Conservation (phyloP, 2,797 vertebrate species). For the Steatocranus sp. region DNA sequence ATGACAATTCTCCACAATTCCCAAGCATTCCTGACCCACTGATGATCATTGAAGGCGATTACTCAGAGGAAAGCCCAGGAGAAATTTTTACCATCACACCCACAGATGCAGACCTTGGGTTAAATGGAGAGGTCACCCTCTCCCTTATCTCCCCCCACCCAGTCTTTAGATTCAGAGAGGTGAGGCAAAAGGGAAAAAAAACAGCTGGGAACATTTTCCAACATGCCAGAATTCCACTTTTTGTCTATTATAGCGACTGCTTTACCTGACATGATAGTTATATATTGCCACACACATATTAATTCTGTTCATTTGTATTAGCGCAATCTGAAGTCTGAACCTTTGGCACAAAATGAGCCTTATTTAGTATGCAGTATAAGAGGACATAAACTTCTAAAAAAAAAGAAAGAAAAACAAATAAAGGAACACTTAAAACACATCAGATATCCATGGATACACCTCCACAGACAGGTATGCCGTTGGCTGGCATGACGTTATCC, state of each 20-base stretch:
- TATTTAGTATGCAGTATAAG: not conserved
- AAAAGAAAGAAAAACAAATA: not conserved
- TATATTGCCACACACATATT: not conserved
- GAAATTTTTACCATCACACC: constrained; percentile 44
- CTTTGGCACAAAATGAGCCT: not conserved
- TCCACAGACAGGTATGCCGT: not conserved
- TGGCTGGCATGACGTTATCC: rapidly evolving
- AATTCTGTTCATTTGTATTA: not conserved
- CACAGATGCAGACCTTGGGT: constrained; percentile 70
- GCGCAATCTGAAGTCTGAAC: not conserved
- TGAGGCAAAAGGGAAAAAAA: constrained; percentile 4
- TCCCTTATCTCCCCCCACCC: constrained; percentile 46
- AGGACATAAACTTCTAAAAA: not conserved
- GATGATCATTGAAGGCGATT: constrained; percentile 60
- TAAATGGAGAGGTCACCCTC: constrained; percentile 65
- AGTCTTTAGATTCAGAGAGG: constrained; percentile 66
- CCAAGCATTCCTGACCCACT: constrained; percentile 55
- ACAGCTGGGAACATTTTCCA: not conserved
- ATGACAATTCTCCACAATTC: constrained; percentile 82
- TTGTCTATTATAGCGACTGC: not conserved
- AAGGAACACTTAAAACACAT: not conserved
- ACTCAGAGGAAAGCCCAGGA: constrained; percentile 2
- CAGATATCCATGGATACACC: not conserved
- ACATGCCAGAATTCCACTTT: rapidly evolving
- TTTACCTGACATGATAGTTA: not conserved